These are phyloP conservation scores for Aramus guarauna DNA, from an alignment of 2,113 vertebrate species.

Conservation along the genomic window DNA sequence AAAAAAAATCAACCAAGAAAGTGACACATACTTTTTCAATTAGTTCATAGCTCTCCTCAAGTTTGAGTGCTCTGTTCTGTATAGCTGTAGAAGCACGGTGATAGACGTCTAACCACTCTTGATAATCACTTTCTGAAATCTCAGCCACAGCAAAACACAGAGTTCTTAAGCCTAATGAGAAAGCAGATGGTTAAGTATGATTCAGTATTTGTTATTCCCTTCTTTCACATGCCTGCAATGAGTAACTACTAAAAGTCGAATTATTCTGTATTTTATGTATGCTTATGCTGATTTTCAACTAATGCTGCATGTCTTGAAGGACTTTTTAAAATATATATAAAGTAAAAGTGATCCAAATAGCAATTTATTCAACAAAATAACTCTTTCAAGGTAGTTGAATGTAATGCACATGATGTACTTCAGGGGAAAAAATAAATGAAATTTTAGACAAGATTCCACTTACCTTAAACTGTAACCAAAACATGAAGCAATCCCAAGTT, in stretches of 20 bases:
- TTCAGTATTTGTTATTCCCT: neutral
- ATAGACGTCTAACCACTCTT: constrained; percentile 87
- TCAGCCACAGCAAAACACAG: constrained; percentile 94
- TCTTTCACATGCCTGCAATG: neutral
- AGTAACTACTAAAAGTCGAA: neutral
- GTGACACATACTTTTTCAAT: constrained; percentile 88
- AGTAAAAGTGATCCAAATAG: neutral
- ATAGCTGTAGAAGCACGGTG: constrained; percentile 86
- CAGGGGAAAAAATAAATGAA: neutral
- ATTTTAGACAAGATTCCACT: neutral
- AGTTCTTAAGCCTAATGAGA: constrained; percentile 86
- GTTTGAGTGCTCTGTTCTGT: constrained; percentile 91
- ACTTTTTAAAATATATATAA: neutral
- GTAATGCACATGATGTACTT: neutral
- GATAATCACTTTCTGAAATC: constrained; percentile 89
- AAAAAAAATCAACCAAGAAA: neutral
- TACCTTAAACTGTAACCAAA: neutral
- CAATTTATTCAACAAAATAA: neutral
- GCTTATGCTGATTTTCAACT: neutral
- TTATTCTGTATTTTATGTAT: neutral
- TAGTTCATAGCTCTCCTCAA: constrained; percentile 95
- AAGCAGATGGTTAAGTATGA: neutral
- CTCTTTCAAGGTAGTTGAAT: neutral
- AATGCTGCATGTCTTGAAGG: neutral
- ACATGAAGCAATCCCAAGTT: neutral